Conservation (phyloP, 2,113 vertebrate genomes). For the Passer montanus region DNA sequence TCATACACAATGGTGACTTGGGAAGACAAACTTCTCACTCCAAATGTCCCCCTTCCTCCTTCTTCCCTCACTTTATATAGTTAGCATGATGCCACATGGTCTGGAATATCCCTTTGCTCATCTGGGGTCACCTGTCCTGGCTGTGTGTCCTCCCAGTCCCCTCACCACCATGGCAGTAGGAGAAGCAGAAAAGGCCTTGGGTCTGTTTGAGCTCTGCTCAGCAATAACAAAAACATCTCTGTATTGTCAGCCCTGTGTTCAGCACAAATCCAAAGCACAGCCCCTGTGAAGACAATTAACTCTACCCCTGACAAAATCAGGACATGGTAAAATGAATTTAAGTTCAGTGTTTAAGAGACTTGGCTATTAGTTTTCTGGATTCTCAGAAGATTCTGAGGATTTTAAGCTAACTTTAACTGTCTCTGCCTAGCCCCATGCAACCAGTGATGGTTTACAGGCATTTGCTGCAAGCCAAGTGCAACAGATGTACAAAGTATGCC, state of each 20-base stretch:
- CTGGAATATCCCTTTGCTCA: not conserved
- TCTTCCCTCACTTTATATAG: not conserved
- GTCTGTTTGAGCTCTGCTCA: not conserved
- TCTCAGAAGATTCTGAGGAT: not conserved
- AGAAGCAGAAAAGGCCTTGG: not conserved
- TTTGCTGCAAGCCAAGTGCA: not conserved
- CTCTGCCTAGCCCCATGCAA: not conserved
- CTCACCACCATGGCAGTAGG: fast-evolving
- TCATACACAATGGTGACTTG: fast-evolving
- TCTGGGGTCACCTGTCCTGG: not conserved
- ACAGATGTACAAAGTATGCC: fast-evolving
- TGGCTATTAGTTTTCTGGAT: not conserved
- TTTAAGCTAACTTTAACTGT: not conserved
- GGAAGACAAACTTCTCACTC: not conserved
- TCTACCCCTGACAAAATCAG: not conserved
- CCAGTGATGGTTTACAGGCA: not conserved
- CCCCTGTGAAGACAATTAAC: not conserved
- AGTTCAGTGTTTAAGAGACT: not conserved
- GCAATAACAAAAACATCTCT: not conserved
- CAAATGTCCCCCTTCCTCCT: not conserved
- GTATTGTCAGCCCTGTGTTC: fast-evolving
- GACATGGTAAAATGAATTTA: not conserved
- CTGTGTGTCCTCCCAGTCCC: not conserved
- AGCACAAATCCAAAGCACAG: not conserved
- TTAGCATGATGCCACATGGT: fast-evolving